Evolutionary conservation across 1,140 invertebrate species (phyloP).

Genomic region (Ceratina australensis): DNA sequence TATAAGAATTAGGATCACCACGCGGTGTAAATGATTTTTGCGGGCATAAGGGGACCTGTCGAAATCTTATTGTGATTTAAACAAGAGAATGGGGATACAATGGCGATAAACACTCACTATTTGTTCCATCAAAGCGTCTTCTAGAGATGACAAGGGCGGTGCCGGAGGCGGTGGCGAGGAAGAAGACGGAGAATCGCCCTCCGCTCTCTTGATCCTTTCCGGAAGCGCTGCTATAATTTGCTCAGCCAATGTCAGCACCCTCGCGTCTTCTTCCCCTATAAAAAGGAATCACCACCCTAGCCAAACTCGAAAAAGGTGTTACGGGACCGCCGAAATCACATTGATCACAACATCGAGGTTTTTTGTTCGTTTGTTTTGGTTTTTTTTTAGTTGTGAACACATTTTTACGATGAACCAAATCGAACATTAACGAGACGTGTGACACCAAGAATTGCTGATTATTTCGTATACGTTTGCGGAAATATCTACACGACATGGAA

Average conservation of each 20-base stretch:
- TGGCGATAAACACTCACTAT: constrained; percentile 67
- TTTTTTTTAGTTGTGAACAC: constrained; percentile 1
- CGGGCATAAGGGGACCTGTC: background rate
- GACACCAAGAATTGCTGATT: constrained; percentile 51
- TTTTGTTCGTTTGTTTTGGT: constrained; percentile 15
- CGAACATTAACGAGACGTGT: constrained; percentile 45
- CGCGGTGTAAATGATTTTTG: background rate
- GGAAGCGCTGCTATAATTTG: constrained; percentile 99
- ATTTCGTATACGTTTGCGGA: constrained; percentile 5
- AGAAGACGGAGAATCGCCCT: constrained; percentile 74
- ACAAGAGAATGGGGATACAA: background rate
- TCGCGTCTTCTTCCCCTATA: constrained; percentile 94
- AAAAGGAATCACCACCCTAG: constrained; percentile 74
- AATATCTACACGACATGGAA: constrained; percentile 48
- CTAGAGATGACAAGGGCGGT: constrained; percentile 74
- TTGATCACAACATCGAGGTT: constrained; percentile 69
- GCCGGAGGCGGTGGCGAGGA: constrained; percentile 73
- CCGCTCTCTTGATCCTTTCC: constrained; percentile 92
- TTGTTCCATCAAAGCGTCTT: constrained; percentile 77
- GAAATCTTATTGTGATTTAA: background rate
- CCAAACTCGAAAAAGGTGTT: constrained; percentile 62
- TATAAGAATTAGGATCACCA: constrained; percentile 51
- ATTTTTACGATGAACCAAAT: constrained; percentile 52
- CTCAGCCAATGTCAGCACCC: constrained; percentile 95
- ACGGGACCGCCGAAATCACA: constrained; percentile 65